Conservation (phyloP, 2,888 invertebrate species). For the Chalcosyrphus nemorum region DNA sequence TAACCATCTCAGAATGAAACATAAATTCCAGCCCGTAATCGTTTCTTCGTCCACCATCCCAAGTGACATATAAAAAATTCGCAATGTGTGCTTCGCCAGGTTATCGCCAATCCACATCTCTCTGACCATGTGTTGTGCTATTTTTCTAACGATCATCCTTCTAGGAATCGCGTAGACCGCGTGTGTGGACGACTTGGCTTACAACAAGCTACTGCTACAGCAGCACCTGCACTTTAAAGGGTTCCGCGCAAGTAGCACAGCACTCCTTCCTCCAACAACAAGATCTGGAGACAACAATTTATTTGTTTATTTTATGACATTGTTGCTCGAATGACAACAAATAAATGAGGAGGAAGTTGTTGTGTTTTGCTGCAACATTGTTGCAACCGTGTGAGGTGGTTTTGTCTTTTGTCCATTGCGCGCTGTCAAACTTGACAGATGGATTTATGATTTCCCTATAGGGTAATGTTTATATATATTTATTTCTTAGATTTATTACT, state of each 20-base stretch:
- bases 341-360: background rate
- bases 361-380: slow-evolving; percentile 27
- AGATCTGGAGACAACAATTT: slow-evolving; percentile 21
- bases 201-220: background rate
- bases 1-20: background rate
- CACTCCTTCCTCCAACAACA: background rate
- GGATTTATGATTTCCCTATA: slow-evolving; percentile 67
- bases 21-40: background rate
- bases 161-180: background rate
- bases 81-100: background rate
- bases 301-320: slow-evolving; percentile 4
- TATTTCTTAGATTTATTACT: slow-evolving; percentile 30
- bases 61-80: background rate
- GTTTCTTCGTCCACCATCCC: background rate
- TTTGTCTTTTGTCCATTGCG: slow-evolving; percentile 59
- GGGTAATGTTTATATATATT: slow-evolving; percentile 35
- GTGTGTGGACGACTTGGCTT: background rate
- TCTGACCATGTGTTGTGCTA: background rate
- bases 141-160: slow-evolving; percentile 24
- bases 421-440: slow-evolving; percentile 60
- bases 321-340: background rate
- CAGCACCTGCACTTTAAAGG: background rate
- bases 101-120: background rate
- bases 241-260: background rate
- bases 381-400: slow-evolving; percentile 55